Conservation (phyloP, 2,113 vertebrate genomes). For the Perca schrenkii region DNA sequence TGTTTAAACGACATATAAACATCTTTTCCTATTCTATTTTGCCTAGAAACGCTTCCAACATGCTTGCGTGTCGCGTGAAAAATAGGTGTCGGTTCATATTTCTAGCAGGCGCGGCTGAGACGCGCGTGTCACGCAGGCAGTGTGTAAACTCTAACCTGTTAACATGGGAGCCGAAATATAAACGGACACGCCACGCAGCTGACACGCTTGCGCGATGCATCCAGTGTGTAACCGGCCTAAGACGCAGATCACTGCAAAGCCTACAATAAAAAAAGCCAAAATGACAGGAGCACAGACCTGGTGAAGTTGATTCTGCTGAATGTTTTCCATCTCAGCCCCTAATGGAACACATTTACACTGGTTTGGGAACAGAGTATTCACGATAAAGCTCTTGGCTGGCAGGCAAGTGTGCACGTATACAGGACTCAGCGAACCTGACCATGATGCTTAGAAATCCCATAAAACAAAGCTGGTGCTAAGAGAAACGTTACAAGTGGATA, state of each 20-base stretch:
- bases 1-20: no score
- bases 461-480: not conserved
- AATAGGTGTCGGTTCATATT: no score
- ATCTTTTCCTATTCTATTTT: no score
- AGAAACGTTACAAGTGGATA: not conserved
- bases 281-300: constrained; percentile 22
- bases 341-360: constrained; percentile 18
- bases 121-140: no score
- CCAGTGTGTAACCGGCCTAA: not conserved
- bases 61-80: no score
- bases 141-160: no score
- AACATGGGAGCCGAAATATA: no score
- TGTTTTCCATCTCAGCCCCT: not conserved
- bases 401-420: not conserved
- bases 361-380: not conserved
- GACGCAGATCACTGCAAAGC: not conserved
- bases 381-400: not conserved
- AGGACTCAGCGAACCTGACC: not conserved
- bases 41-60: no score
- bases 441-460: not conserved
- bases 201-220: no score
- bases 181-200: no score
- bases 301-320: constrained; percentile 14
- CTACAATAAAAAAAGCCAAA: constrained; percentile 12
- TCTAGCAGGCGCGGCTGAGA: no score